Percentiles rank a stretch among this genome's conserved stretches.
Evolutionary conservation across 2,888 invertebrate genomes (phyloP).

Genomic region (Aspidiotus destructor): DNA sequence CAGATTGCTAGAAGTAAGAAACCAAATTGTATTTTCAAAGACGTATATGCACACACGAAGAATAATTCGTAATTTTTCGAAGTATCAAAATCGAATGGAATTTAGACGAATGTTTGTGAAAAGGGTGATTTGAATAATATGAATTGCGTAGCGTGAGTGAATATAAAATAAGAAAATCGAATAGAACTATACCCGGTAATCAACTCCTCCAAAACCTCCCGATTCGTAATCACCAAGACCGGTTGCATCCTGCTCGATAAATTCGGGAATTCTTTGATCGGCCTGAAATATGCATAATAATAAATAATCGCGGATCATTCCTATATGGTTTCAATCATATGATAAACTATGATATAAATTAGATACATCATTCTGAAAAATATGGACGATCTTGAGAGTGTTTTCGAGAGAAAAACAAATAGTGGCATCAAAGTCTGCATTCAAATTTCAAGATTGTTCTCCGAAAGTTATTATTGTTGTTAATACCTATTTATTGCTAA

Average conservation of each 20-base stretch:
- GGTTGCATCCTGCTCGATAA: slow-evolving; percentile 49
- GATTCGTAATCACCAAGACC: slow-evolving; percentile 42
- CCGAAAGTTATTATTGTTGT: too few relatives aligned
- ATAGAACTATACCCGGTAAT: slow-evolving; percentile 41
- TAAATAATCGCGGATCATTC: background rate
- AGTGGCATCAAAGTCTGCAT: too few relatives aligned
- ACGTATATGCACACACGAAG: background rate
- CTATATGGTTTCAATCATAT: background rate
- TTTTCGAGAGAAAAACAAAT: too few relatives aligned
- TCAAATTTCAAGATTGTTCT: too few relatives aligned
- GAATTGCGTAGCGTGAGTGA: background rate
- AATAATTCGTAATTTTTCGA: background rate
- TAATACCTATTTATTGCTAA: too few relatives aligned
- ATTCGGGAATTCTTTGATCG: slow-evolving; percentile 68
- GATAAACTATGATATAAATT: too few relatives aligned
- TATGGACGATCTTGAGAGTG: too few relatives aligned
- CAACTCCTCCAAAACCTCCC: slow-evolving; percentile 57
- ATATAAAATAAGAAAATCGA: background rate
- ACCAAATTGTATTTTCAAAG: background rate
- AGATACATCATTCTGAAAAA: too few relatives aligned
- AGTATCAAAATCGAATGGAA: background rate
- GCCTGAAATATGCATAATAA: slow-evolving; percentile 47
- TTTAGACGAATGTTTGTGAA: too few relatives aligned
- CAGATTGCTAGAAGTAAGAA: background rate
- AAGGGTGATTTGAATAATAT: too few relatives aligned